These are phyloP conservation scores for Urocolius indicus DNA, from an alignment of 2,113 vertebrate genomes.

Conservation along the genomic window DNA sequence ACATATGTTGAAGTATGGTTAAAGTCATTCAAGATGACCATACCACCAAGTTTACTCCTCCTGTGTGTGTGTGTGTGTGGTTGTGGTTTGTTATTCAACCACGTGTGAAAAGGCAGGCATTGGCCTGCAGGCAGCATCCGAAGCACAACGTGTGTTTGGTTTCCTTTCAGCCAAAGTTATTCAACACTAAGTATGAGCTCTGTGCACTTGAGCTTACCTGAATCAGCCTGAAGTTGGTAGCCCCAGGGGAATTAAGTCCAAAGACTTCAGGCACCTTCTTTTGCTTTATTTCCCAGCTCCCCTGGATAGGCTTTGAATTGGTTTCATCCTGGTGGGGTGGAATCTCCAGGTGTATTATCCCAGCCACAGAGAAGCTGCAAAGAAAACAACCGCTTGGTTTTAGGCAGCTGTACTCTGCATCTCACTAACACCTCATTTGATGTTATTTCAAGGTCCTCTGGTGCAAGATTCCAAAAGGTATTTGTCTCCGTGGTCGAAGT, in stretches of 20 bases:
- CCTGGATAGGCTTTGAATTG: neutral
- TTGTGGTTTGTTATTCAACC: neutral
- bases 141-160: slow-evolving; percentile 32
- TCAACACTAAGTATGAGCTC: neutral
- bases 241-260: neutral
- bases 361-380: neutral
- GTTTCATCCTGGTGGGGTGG: neutral
- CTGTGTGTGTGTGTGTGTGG: too few relatives aligned
- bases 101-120: neutral
- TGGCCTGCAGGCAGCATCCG: neutral
- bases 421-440: neutral
- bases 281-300: slow-evolving; percentile 14
- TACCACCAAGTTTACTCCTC: neutral
- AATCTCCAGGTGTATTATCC: neutral
- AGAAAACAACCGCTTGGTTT: neutral
- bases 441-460: slow-evolving; percentile 72
- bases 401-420: fast-evolving
- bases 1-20: neutral
- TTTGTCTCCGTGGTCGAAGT: slow-evolving; percentile 91
- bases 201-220: neutral
- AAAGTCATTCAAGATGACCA: neutral
- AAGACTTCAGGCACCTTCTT: neutral
- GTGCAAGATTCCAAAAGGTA: slow-evolving; percentile 59
- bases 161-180: slow-evolving; percentile 35
- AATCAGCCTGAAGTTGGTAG: neutral